Evolutionary conservation across 2,113 vertebrate genomes (phyloP), one percentile per base, ranked within the genome.

Genomic region (Salvelinus fontinalis): DNA sequence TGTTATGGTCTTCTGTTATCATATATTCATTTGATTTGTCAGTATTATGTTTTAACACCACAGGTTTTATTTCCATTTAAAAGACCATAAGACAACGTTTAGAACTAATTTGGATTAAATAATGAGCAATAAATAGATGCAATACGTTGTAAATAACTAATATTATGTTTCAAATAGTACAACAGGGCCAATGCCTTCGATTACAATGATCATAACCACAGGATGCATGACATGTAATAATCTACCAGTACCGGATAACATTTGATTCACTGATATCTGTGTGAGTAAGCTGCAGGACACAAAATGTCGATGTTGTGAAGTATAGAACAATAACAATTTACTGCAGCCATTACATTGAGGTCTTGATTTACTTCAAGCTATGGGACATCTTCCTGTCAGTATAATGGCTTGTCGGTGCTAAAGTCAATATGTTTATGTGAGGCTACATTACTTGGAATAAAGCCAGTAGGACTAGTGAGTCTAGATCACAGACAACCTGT

Each of bases 131-230:
- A 11, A 44, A 44, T 44, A 44, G 9, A 44, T 12, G 2, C 39
- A n/a, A 67, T 73, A 51, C 60, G 59, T 51, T 27, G 39, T 20
- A 44, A 9, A 44, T 11, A 44, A 44, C 9, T 44, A 87, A 86
- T 86, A 85, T 73, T 82, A 75, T 71, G 22, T 24, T 75, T 65
- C 74, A 69, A 72, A 70, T 24, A 70, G 68, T 48, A n/a, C 22
- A 27, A 48, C 6, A 57, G 54, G 20, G 18, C 18, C 54, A 18
- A 18, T 57, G 54, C 54, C 20, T 57, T 57, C 54, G 54, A 20
- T 57, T 57, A 57, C 13, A 57, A 18, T 20, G 54, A 57, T 20
- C 54, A 20, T 57, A 57, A 20, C 54, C 20, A 57, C 14, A 20
- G 39, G 9, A 44, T 44, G 39, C 39, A 57, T 44, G 39, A 44